Conservation (phyloP, 2,888 invertebrate species). For the Cordylochernes scorpioides region DNA sequence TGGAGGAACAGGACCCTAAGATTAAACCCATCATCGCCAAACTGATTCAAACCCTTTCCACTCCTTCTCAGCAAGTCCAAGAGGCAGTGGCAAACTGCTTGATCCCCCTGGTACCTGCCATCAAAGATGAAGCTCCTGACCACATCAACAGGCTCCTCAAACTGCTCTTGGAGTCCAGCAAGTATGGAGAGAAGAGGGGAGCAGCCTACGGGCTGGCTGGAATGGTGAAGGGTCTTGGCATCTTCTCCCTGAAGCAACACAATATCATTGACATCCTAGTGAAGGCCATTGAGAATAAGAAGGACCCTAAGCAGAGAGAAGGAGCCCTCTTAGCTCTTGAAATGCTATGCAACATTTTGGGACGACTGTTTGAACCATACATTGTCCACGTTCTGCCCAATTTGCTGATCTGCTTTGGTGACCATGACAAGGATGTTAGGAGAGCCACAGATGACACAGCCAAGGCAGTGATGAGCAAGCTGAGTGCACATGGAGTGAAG, state of each 20-base stretch:
- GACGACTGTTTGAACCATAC: conserved; percentile 91
- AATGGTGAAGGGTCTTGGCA: conserved; percentile 78
- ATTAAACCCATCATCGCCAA: conserved; percentile 80
- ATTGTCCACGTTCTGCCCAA: conserved; percentile 88
- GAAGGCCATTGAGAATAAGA: conserved; percentile 82
- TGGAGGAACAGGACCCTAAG: conserved; percentile 61
- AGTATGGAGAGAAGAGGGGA: conserved; percentile 73
- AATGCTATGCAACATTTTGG: conserved; percentile 77
- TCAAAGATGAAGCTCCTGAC: conserved; percentile 64
- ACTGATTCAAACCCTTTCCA: conserved; percentile 64
- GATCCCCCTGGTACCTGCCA: conserved; percentile 68
- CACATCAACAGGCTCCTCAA: conserved; percentile 63
- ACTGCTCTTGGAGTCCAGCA: conserved; percentile 61
- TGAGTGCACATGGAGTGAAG: conserved; percentile 91
- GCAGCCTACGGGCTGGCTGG: conserved; percentile 95
- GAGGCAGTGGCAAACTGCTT: conserved; percentile 89
- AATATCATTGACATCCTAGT: conserved; percentile 84
- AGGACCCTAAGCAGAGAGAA: conserved; percentile 74
- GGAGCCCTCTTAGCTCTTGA: conserved; percentile 91
- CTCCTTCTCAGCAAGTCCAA: conserved; percentile 92
- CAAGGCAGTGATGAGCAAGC: conserved; percentile 63
- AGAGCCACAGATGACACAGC: conserved; percentile 89
- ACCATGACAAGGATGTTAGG: conserved; percentile 71
- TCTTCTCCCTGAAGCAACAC: conserved; percentile 70
- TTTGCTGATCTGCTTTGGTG: conserved; percentile 79